A percentile compares a stretch with the other conserved stretches of the same genome.
These are phyloP conservation scores for Polymixis lichenea DNA, from an alignment of 2,888 invertebrate genomes.

Conservation along the genomic window DNA sequence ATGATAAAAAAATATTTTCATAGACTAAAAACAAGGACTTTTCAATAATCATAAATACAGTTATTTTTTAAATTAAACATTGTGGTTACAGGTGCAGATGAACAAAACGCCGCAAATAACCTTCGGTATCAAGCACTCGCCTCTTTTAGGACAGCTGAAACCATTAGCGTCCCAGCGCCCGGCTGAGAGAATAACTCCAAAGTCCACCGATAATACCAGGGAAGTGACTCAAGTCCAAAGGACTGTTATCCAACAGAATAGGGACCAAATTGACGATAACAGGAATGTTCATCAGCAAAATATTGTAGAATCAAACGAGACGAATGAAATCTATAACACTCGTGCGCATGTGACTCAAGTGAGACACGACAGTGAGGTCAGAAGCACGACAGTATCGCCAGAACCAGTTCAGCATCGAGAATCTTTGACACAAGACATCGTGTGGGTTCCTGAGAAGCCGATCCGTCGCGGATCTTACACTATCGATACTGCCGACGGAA, in stretches of 20 bases:
- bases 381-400: constrained; percentile 83
- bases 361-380: constrained; percentile 79
- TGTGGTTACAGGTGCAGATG: constrained; percentile 80
- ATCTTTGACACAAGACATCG: constrained; percentile 83
- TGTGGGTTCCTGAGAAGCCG: constrained; percentile 85
- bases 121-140: constrained; percentile 97
- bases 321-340: constrained; percentile 60
- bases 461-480: constrained; percentile 87
- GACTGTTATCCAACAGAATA: constrained; percentile 53
- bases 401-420: constrained; percentile 82
- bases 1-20: background rate
- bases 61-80: background rate
- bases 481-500: constrained; percentile 82
- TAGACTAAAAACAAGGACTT: background rate
- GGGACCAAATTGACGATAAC: constrained; percentile 63
- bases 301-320: constrained; percentile 57
- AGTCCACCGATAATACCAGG: constrained; percentile 40
- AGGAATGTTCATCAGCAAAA: constrained; percentile 60
- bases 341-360: constrained; percentile 82
- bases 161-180: constrained; percentile 74
- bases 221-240: constrained; percentile 52
- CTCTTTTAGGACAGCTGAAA: constrained; percentile 91
- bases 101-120: constrained; percentile 89
- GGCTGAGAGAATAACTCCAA: constrained; percentile 62
- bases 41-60: background rate